Evolutionary conservation across 2,797 vertebrate genomes (phyloP).

Genomic region (Periparus ater): DNA sequence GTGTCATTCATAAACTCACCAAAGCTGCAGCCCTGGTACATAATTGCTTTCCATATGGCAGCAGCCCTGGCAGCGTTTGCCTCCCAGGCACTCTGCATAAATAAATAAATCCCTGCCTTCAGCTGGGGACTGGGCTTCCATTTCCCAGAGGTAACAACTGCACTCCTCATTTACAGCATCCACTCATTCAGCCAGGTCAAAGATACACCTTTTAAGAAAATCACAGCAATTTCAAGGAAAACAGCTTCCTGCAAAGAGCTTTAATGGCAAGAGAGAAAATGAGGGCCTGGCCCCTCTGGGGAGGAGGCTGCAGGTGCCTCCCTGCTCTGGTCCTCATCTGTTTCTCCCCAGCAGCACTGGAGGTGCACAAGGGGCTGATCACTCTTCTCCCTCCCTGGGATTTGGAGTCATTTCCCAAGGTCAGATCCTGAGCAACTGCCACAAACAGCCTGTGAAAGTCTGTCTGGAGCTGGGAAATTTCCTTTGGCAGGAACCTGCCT

Average conservation of each 20-base stretch:
- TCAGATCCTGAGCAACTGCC: neutral
- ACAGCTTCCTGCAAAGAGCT: conserved; percentile 24
- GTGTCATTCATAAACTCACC: conserved; percentile 5
- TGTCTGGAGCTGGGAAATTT: neutral
- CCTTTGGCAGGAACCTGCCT: neutral
- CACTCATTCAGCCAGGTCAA: conserved; percentile 21
- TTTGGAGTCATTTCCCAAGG: neutral
- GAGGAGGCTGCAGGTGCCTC: conserved; percentile 22
- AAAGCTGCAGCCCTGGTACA: conserved; percentile 29
- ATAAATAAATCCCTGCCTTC: conserved; percentile 29
- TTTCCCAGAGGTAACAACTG: neutral
- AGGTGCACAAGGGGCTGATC: neutral
- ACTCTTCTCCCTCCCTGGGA: neutral
- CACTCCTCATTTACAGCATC: neutral
- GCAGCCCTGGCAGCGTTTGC: conserved; percentile 38
- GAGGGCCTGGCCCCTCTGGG: conserved; percentile 6
- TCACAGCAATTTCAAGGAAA: conserved; percentile 24
- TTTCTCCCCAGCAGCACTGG: neutral
- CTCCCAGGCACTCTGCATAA: conserved; percentile 4
- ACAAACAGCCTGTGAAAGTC: neutral
- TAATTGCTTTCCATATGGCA: conserved; percentile 33
- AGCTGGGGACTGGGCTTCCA: neutral
- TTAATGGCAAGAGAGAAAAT: neutral
- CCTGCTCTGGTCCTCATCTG: neutral
- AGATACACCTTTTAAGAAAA: conserved; percentile 38